phyloP scores from a whole-genome alignment of 2,797 vertebrate species.

The Microchirus variegatus region DNA sequence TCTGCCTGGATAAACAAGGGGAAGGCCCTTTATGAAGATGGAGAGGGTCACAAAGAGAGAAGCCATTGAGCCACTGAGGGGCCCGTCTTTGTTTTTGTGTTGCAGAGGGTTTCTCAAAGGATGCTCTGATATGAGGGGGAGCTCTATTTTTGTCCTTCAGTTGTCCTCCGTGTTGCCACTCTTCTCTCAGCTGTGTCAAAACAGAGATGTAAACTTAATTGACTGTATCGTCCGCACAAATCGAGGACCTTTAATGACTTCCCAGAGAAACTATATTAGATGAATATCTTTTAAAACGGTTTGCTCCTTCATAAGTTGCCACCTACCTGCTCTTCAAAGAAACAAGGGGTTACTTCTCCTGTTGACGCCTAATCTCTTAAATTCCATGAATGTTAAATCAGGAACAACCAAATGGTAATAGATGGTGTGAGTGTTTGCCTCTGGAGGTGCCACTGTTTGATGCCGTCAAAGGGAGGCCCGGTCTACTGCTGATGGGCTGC shows the following conservation, averaged over 20 bases:
- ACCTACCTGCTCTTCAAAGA: conserved; percentile 4
- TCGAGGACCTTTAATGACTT: conserved; percentile 32
- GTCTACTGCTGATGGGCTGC: conserved; percentile 52
- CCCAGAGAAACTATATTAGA: not conserved
- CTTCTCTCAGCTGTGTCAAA: conserved; percentile 84
- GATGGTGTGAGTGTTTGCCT: conserved; percentile 28
- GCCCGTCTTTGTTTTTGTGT: conserved; percentile 86
- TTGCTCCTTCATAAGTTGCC: not conserved
- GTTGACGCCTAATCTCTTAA: conserved; percentile 22
- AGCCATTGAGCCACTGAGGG: conserved; percentile 85
- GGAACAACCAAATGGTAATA: conserved; percentile 20
- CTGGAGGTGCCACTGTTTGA: conserved; percentile 47
- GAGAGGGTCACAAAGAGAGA: conserved; percentile 86
- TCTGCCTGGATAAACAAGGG: conserved; percentile 91
- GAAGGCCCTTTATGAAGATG: conserved; percentile 87
- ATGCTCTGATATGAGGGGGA: conserved; percentile 82
- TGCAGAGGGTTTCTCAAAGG: conserved; percentile 88
- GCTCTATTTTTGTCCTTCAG: conserved; percentile 85
- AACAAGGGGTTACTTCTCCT: not conserved
- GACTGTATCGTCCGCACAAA: conserved; percentile 72
- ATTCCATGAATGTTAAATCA: conserved; percentile 49
- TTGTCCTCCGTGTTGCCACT: conserved; percentile 72
- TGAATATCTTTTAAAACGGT: not conserved
- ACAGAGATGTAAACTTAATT: conserved; percentile 91
- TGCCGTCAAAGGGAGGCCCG: conserved; percentile 60